phyloP scores from a whole-genome alignment of 2,113 vertebrate species.

The Zosterops lateralis region DNA sequence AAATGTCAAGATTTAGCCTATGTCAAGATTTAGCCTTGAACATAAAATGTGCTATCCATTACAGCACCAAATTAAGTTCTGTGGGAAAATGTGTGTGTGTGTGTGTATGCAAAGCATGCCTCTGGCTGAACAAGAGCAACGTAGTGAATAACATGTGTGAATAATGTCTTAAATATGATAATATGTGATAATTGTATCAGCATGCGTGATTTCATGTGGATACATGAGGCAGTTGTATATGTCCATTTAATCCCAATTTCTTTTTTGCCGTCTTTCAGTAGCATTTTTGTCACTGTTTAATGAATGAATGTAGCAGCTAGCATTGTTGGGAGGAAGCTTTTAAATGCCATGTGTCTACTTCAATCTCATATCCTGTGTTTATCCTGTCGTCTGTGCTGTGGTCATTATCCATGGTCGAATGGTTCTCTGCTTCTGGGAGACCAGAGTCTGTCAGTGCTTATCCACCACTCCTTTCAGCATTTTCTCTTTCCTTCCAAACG shows the following conservation, averaged over 20 bases:
- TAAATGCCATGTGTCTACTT: constrained; percentile 44
- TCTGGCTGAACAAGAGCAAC: neutral
- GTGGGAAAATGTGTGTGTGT: neutral
- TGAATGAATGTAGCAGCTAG: constrained; percentile 33
- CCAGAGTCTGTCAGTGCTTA: neutral
- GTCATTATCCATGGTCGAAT: constrained; percentile 31
- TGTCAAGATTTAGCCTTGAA: neutral
- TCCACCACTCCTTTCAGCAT: neutral
- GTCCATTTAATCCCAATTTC: neutral
- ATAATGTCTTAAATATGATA: neutral
- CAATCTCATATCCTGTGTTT: constrained; percentile 37
- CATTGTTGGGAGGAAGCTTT: constrained; percentile 32
- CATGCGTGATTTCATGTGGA: neutral
- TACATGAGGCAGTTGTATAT: neutral
- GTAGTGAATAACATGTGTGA: neutral
- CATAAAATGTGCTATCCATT: neutral
- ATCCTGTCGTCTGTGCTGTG: constrained; percentile 3
- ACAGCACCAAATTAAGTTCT: neutral
- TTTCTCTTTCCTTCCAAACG: neutral
- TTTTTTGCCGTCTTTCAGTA: constrained; percentile 11
- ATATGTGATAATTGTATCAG: neutral
- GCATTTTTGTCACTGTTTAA: constrained; percentile 47
- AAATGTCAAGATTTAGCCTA: neutral
- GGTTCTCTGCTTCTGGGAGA: constrained; percentile 10
- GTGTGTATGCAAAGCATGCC: neutral